Evolutionary conservation across 2,113 vertebrate species (phyloP), one percentile per base, ranked within the genome.

Genomic region (Planiliza haematocheilus): DNA sequence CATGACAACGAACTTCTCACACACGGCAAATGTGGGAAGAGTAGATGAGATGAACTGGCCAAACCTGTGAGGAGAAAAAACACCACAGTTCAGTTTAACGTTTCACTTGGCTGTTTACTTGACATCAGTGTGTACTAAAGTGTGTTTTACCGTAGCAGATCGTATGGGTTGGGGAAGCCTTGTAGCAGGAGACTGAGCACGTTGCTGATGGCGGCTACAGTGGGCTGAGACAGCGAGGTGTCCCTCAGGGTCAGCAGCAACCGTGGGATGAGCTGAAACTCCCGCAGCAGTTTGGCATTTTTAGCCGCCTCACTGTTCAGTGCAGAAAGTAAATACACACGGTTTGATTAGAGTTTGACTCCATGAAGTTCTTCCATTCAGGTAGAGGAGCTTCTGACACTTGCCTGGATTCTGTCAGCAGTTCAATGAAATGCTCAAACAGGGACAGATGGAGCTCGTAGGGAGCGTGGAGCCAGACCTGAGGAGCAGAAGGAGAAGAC

Each of bases 1-100:
- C 98, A 99, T 99, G 65, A 97, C 91, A n/a, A 98, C 97, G 92
- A 99, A 99, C 93, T 99, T 99, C 92, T 99, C 98, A 89, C 97
- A 99, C 66, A 99, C 97, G 0, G 97, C 97, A 68, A 99, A 99
- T 0, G 98, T 98, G 66, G 97, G 98, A 60, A 99, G 93, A 63
- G 98, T 99, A 20, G 98, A 99, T 65, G 98, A 97, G 90, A 98
- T 95, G 87, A 99, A 99, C 91, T 99, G 97, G 51, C 97, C 98
- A 70, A 97, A 98, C 86, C 98, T 92, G 92, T 14, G 59, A 51
- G 70, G 24, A 1, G 12, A 62, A 69, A 9, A 42, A 57, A 13
- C 14, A 1, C 21, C 1, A 48, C 24, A 48, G 43, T 17, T 34
- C 11, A 14, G 1, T 41, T 41, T 14, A 1, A 14, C 20, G 24